phyloP scores from a whole-genome alignment of 2,888 invertebrate genomes.

The Cetonia aurata region DNA sequence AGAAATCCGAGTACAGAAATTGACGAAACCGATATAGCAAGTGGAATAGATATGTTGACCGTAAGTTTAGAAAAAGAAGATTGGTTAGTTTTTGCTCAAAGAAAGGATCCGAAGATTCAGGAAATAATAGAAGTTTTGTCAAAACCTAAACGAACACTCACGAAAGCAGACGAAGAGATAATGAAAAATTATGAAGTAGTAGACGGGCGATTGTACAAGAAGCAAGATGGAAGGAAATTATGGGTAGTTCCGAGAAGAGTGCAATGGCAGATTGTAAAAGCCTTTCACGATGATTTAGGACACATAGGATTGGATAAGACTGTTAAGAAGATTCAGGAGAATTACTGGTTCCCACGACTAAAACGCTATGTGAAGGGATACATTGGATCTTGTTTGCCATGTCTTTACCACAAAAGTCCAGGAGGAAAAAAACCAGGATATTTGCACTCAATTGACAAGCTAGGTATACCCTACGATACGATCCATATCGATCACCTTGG shows the following conservation, averaged over 20 bases:
- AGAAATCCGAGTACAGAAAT: slow-evolving; percentile 3
- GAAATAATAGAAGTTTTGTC: neutral
- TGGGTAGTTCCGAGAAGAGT: neutral
- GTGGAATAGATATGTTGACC: too few relatives aligned
- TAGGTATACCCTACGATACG: neutral
- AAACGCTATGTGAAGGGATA: neutral
- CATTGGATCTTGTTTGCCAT: slow-evolving; percentile 1
- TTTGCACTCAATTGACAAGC: neutral
- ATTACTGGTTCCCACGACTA: slow-evolving; percentile 7
- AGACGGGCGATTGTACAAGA: slow-evolving; percentile 5
- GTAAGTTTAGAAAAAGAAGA: too few relatives aligned
- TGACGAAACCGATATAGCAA: too few relatives aligned
- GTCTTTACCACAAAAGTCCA: neutral
- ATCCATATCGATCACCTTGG: neutral
- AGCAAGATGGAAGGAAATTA: neutral
- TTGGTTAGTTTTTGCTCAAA: too few relatives aligned
- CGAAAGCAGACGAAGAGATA: slow-evolving; percentile 2
- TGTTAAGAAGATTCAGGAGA: slow-evolving; percentile 2
- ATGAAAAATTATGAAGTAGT: slow-evolving; percentile 3
- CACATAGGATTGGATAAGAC: neutral
- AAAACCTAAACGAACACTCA: neutral
- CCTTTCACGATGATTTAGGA: too few relatives aligned
- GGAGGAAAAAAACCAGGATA: slow-evolving; percentile 12
- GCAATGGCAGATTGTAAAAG: too few relatives aligned
- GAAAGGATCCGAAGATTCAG: too few relatives aligned